Base-by-base conservation (phyloP, 2,797 vertebrate species). In the Channa striata region DNA sequence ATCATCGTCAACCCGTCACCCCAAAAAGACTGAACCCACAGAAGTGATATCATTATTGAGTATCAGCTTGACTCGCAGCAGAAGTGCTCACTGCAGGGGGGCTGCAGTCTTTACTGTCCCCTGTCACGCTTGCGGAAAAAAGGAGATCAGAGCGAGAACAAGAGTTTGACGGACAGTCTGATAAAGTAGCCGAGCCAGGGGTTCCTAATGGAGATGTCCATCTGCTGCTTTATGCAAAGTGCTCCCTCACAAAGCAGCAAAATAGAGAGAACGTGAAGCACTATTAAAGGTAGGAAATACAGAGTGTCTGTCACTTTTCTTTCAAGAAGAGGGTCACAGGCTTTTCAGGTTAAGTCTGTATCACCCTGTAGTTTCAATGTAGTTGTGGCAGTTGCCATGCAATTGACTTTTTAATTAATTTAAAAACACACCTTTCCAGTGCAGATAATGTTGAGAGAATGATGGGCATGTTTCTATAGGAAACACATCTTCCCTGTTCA, bases 21-120 rank as follows among this genome's bases (percentile, higher is more conserved):
- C 60, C 72, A 46, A 62, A 67, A 84, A 78, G 68, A 90, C 73
- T 70, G 66, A 83, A 53, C 63, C 72, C 33, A 64, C 57, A 74
- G 70, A 91, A 83, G 80, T 74, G 83, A 89, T 86, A 89, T 87
- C 80, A 78, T 92, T 83, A 89, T 84, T 75, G 77, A 79, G 69
- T 57, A 81, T 86, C 53, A 77, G 72, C 68, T 81, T 84, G 86
- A 88, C 80, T 92, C 69, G 2, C 72, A 87, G 81, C 89, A 88
- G 83, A 84, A 81, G 81, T 62, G 71, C 34, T 87, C 85, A 33
- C 85, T 62, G 82, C 69, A 43, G 85, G 81, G 53, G 78, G 57
- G 53, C 59, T 12, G 49, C 57, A 60, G 74, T 21, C 60, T 77
- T 77, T 42, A 36, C 64, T 59, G 71, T 81, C 71, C 77, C 74